phyloP scores from a whole-genome alignment of 2,797 vertebrate species.

The Tenualosa thibaudeaui region DNA sequence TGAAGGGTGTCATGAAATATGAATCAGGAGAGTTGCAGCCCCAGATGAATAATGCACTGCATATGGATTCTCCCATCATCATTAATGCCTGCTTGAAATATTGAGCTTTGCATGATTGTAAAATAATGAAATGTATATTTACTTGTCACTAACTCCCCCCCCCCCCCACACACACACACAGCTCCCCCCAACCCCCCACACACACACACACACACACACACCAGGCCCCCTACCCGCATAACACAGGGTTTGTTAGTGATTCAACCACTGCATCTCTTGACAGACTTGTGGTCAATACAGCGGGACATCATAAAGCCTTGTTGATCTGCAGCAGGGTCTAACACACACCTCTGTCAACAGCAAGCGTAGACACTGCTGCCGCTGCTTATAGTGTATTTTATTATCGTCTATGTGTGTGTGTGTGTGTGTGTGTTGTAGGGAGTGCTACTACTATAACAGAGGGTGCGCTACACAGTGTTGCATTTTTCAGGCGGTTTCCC shows the following conservation, averaged over 20 bases:
- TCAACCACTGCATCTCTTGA: constrained; percentile 13
- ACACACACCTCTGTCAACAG: neutral
- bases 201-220: too few species aligned
- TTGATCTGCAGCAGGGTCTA: neutral
- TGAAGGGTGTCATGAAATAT: constrained; percentile 22
- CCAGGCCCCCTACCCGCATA: neutral
- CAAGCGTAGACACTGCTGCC: neutral
- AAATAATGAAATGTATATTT: constrained; percentile 23
- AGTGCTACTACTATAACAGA: constrained; percentile 7
- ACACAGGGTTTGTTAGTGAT: constrained; percentile 14
- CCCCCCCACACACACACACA: too few species aligned
- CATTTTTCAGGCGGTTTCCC: constrained; percentile 18
- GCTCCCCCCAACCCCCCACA: too few species aligned
- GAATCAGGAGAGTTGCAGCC: constrained; percentile 8
- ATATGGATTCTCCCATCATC: constrained; percentile 10
- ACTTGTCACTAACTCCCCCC: neutral
- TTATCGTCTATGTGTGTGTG: too few species aligned
- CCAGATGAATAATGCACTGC: constrained; percentile 8
- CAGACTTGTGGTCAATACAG: constrained; percentile 12
- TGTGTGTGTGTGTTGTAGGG: constrained; percentile 5
- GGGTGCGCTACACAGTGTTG: constrained; percentile 28
- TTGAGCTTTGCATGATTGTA: constrained; percentile 21
- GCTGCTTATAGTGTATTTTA: too few species aligned
- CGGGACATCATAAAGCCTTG: constrained; percentile 7
- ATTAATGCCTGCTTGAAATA: constrained; percentile 23